A percentile compares a stretch with the other conserved stretches of the same genome.
These are phyloP conservation scores for Diorhabda elongata DNA, from an alignment of 1,140 invertebrate genomes.

Conservation along the genomic window DNA sequence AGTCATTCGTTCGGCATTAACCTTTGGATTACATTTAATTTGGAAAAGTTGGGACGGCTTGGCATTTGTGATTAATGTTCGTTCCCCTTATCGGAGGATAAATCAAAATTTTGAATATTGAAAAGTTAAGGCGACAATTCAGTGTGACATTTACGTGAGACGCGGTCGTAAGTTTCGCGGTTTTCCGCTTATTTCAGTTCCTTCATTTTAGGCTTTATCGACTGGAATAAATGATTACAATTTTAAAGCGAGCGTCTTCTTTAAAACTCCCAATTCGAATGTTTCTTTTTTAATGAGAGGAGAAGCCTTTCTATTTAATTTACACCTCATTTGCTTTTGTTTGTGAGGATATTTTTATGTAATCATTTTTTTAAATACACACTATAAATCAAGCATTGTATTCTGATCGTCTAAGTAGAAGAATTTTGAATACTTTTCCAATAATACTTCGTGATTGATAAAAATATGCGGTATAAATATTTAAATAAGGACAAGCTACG, in stretches of 20 bases:
- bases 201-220: not conserved
- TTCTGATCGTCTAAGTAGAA: no score
- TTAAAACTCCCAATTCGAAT: no score
- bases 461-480: no score
- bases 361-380: no score
- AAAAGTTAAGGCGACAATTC: constrained; percentile 2
- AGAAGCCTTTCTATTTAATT: no score
- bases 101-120: constrained; percentile 3
- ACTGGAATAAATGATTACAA: constrained; percentile 1
- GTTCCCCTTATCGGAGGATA: not conserved
- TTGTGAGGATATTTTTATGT: no score
- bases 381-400: no score
- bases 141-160: not conserved
- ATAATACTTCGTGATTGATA: no score
- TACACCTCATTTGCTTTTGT: no score
- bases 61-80: not conserved
- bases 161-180: not conserved
- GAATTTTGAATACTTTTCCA: no score
- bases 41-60: constrained; percentile 7
- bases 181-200: not conserved
- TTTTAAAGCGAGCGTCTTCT: not conserved
- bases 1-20: constrained; percentile 5
- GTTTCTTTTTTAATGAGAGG: no score
- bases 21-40: constrained; percentile 13
- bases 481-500: no score